Conservation (phyloP, 35 echinoderm and acorn worm species). For the Apostichopus parvimensis region DNA sequence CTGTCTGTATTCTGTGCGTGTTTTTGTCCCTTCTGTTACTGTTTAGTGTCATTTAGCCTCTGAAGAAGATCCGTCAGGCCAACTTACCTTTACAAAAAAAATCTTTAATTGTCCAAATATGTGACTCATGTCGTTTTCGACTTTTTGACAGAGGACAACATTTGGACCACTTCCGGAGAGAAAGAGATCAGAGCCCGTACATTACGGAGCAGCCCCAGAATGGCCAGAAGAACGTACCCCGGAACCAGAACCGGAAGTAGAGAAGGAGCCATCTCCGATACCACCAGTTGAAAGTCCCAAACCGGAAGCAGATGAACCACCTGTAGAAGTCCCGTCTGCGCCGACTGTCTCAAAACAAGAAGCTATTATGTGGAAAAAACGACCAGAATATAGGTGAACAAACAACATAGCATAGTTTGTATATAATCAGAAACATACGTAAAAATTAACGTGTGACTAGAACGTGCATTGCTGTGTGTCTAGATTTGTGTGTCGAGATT, state of each 20-base stretch:
- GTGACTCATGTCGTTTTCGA: too few species aligned
- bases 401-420: neutral
- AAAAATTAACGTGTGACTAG: too few species aligned
- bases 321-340: neutral
- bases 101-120: too few species aligned
- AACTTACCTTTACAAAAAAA: too few species aligned
- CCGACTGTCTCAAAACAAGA: conserved; percentile 24
- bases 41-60: too few species aligned
- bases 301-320: neutral
- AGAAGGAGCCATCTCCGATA: conserved; percentile 31
- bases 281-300: neutral
- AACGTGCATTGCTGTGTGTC: too few species aligned
- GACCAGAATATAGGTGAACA: conserved; percentile 66
- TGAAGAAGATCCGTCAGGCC: too few species aligned
- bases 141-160: neutral
- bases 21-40: too few species aligned
- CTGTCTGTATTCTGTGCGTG: too few species aligned
- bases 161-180: conserved; percentile 36
- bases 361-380: conserved; percentile 70
- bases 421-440: too few species aligned
- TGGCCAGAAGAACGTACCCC: conserved; percentile 15
- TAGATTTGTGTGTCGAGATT: too few species aligned
- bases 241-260: conserved; percentile 49
- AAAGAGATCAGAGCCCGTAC: neutral
- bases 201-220: neutral